Conservation (phyloP, 1,140 invertebrate genomes). For the Megathymus violae region DNA sequence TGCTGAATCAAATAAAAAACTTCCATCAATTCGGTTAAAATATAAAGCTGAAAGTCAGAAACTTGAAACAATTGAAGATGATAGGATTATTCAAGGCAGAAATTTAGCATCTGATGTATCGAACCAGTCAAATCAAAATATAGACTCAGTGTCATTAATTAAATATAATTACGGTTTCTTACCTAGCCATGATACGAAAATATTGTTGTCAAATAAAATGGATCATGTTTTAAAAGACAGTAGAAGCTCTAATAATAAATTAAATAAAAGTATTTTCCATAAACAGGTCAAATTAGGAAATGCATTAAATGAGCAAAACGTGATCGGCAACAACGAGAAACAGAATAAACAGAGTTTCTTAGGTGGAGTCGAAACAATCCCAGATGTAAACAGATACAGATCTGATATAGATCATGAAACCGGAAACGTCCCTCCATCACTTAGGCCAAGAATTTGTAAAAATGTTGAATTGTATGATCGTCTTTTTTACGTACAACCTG, state of each 20-base stretch:
- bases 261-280: constrained; percentile 53
- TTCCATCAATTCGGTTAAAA: constrained; percentile 55
- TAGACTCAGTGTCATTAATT: constrained; percentile 53
- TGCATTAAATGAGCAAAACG: constrained; percentile 64
- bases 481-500: constrained; percentile 63
- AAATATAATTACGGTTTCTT: constrained; percentile 69
- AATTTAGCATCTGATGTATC: constrained; percentile 56
- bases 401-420: constrained; percentile 59
- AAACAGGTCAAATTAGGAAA: constrained; percentile 73
- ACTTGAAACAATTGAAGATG: constrained; percentile 43
- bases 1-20: constrained; percentile 50
- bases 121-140: constrained; percentile 52
- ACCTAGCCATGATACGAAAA: constrained; percentile 44
- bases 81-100: constrained; percentile 47
- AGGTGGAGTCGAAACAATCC: constrained; percentile 58
- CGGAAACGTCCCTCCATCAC: constrained; percentile 54
- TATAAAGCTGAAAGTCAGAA: constrained; percentile 59
- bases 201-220: constrained; percentile 37
- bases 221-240: constrained; percentile 25
- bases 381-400: constrained; percentile 71
- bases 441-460: constrained; percentile 64
- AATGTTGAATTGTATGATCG: constrained; percentile 56
- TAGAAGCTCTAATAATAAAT: constrained; percentile 14
- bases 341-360: constrained; percentile 67
- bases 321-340: constrained; percentile 59